Evolutionary conservation across 2,113 vertebrate species (phyloP), one percentile per base, ranked within the genome.

Genomic region (Litocranius walleri): DNA sequence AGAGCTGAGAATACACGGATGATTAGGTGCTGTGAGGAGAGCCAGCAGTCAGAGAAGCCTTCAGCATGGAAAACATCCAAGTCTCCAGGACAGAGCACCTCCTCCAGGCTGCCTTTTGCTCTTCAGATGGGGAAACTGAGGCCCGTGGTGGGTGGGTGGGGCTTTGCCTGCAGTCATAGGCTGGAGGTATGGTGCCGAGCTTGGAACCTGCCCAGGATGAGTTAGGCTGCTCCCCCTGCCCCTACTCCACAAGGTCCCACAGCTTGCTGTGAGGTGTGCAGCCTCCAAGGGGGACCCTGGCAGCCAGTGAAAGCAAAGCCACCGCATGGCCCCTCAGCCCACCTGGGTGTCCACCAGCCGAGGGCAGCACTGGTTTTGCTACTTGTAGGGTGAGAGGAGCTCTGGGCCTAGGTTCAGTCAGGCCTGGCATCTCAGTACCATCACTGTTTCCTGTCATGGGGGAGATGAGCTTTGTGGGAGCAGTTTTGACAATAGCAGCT

Each of bases 261-360:
- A 17, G 77, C 71, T 52, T 3, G n/a, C 36, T 71, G 23, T 77
- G 71, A 43, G 36, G 23, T 40, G 40, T 25, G 23, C 40, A 14
- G 71, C 50, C 11, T 86, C 67, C 15, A 30, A 45, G 52, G 30
- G 25, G 23, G 11, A 30, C 23, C 64, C 64, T 17, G 1, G 54
- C 33, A 11, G 23, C 5, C 7, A 45, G 14, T 16, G 48, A 71
- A n/a, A 77, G 50, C 36, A 23, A 29, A 57, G 77, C 59, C 2
- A 2, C 3, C 0, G 1, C 9, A 7, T 10, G 30, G 57, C 74
- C 33, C 9, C n/a, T 4, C 2, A 0, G 23, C 40, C 48, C 0
- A 0, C 1, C 15, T 54, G 86, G 25, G 9, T 59, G 61, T n/a
- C 21, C 1, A 15, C 17, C 6, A 29, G 56, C 19, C 48, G 15